These are phyloP conservation scores for Stramonita haemastoma DNA, from an alignment of 2,888 invertebrate species.

Conservation along the genomic window DNA sequence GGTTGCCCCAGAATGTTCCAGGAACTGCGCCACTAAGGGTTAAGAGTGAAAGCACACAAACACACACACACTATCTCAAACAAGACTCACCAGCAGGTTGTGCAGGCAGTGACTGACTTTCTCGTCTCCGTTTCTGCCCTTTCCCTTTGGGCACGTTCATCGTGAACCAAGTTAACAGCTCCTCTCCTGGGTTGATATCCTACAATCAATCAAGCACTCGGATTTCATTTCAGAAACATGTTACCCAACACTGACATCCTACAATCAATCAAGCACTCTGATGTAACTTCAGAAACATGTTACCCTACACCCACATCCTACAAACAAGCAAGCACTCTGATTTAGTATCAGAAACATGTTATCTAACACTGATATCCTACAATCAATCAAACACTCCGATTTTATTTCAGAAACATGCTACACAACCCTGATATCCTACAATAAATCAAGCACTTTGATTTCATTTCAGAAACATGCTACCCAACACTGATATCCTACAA, in stretches of 20 bases:
- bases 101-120: background rate
- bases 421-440: background rate
- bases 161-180: slow-evolving; percentile 74
- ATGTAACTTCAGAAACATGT: too few relatives aligned
- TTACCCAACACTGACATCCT: too few relatives aligned
- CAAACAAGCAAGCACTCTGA: slow-evolving; percentile 26
- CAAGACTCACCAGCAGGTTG: background rate
- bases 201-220: slow-evolving; percentile 46
- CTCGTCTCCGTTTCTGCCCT: slow-evolving; percentile 8
- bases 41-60: background rate
- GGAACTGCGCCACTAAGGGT: too few relatives aligned
- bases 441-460: slow-evolving; percentile 29
- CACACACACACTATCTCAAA: too few relatives aligned
- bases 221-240: too few relatives aligned
- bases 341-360: too few relatives aligned
- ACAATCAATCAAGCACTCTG: background rate
- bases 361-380: slow-evolving; percentile 64
- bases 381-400: slow-evolving; percentile 22
- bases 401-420: too few relatives aligned
- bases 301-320: slow-evolving; percentile 56
- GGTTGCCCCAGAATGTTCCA: too few relatives aligned
- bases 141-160: slow-evolving; percentile 31
- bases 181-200: slow-evolving; percentile 74
- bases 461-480: too few relatives aligned
- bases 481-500: slow-evolving; percentile 73